Evolutionary conservation across 2,113 vertebrate species (phyloP).

Genomic region (Xyliphius kryptos): DNA sequence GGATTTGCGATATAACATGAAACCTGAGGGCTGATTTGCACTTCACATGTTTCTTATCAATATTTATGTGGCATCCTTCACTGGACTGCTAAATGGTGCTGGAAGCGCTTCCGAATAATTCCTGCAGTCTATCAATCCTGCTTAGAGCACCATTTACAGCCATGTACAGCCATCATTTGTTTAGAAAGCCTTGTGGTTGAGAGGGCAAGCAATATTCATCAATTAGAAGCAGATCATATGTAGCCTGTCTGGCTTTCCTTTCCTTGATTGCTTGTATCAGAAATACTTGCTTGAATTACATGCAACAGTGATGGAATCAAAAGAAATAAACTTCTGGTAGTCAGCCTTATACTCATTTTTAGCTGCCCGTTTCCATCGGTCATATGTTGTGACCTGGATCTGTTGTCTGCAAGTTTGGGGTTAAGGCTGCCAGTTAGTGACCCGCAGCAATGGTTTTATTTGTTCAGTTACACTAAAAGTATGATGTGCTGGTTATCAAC

Average conservation of each 20-base stretch:
- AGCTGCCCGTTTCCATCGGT: conserved; percentile 16
- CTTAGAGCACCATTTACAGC: not conserved
- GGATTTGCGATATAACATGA: not conserved
- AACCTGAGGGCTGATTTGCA: conserved; percentile 21
- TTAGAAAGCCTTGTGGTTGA: not conserved
- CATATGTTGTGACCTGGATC: conserved; percentile 17
- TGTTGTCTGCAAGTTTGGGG: conserved; percentile 24
- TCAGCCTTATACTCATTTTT: conserved; percentile 13
- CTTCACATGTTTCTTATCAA: conserved; percentile 20
- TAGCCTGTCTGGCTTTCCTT: not conserved
- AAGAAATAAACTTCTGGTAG: not conserved
- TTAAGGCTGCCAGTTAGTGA: conserved; percentile 10
- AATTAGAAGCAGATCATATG: not conserved
- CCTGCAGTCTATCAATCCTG: not conserved
- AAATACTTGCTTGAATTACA: not conserved
- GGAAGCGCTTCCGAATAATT: not conserved
- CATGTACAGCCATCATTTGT: not conserved
- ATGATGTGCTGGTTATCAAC: conserved; percentile 22
- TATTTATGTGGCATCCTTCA: conserved; percentile 21
- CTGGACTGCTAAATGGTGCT: not conserved
- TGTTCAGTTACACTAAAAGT: conserved; percentile 34
- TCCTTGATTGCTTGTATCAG: conserved; percentile 6
- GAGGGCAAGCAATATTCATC: not conserved
- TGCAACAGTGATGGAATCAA: no score
- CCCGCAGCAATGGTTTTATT: conserved; percentile 34